phyloP scores from a whole-genome alignment of 2,797 vertebrate genomes.

The Diglossa cyanea region DNA sequence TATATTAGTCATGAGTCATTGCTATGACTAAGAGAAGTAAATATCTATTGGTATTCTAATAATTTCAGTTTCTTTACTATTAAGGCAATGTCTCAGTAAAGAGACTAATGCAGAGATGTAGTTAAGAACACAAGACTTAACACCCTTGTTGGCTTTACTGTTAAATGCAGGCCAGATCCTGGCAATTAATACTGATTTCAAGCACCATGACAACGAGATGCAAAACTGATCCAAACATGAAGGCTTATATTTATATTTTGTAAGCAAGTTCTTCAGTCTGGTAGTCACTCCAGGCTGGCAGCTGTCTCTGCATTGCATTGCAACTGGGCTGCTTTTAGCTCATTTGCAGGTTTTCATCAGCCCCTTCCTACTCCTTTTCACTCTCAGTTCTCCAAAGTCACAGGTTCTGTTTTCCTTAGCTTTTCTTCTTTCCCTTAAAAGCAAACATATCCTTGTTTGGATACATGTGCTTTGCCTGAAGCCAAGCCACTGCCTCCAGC shows the following conservation, averaged over 20 bases:
- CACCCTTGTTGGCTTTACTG: neutral
- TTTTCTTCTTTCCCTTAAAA: neutral
- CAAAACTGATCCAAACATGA: neutral
- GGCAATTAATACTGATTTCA: neutral
- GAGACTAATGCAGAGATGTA: neutral
- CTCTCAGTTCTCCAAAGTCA: neutral
- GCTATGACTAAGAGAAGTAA: constrained; percentile 48
- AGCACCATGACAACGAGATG: neutral
- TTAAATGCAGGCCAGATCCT: neutral
- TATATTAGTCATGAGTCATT: constrained; percentile 12
- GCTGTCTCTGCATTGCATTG: neutral
- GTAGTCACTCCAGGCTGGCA: neutral
- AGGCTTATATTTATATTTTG: neutral
- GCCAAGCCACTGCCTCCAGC: neutral
- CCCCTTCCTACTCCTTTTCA: neutral
- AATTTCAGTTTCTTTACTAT: neutral
- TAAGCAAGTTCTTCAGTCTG: neutral
- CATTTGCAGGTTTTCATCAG: neutral
- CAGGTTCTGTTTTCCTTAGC: neutral
- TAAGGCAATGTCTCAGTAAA: neutral
- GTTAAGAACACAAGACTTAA: neutral
- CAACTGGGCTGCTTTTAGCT: neutral
- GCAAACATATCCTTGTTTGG: neutral
- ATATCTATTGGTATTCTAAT: neutral
- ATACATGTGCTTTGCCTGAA: neutral